Evolutionary conservation across 2,888 invertebrate species (phyloP).

Genomic region (Andrena fulva): DNA sequence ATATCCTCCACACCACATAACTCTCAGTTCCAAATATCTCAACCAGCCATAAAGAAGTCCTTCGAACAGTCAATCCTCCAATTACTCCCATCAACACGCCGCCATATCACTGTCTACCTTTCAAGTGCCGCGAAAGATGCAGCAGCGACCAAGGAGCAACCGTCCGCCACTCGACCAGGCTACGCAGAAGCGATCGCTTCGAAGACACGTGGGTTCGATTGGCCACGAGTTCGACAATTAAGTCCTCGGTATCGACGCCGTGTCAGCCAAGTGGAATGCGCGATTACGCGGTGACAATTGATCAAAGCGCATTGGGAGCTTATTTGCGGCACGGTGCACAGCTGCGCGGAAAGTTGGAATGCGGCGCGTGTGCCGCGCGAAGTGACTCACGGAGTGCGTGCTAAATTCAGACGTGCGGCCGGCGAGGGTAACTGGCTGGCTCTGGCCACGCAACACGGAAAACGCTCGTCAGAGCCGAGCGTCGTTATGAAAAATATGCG

Average conservation of each 20-base stretch:
- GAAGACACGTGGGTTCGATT: neutral
- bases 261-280: slow-evolving; percentile 64
- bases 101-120: too few species aligned
- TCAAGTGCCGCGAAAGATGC: too few species aligned
- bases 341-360: slow-evolving; percentile 71
- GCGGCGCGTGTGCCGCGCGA: slow-evolving; percentile 73
- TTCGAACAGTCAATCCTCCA: too few species aligned
- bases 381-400: slow-evolving; percentile 74
- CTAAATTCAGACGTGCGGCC: slow-evolving; percentile 73
- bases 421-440: slow-evolving; percentile 41
- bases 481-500: slow-evolving; percentile 40
- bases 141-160: too few species aligned
- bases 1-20: too few species aligned
- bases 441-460: slow-evolving; percentile 67
- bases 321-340: slow-evolving; percentile 74
- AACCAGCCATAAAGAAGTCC: too few species aligned
- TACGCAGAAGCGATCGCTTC: too few species aligned
- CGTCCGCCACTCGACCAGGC: neutral
- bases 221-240: slow-evolving; percentile 12
- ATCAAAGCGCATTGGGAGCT: slow-evolving; percentile 74
- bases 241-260: slow-evolving; percentile 16
- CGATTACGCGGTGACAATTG: slow-evolving; percentile 75
- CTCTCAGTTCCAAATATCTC: too few species aligned
- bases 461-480: slow-evolving; percentile 72
- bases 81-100: too few species aligned